Percentiles rank a stretch among this genome's conserved stretches.
Evolutionary conservation across 2,888 invertebrate genomes (phyloP).

Genomic region (Chymomyza amoena): DNA sequence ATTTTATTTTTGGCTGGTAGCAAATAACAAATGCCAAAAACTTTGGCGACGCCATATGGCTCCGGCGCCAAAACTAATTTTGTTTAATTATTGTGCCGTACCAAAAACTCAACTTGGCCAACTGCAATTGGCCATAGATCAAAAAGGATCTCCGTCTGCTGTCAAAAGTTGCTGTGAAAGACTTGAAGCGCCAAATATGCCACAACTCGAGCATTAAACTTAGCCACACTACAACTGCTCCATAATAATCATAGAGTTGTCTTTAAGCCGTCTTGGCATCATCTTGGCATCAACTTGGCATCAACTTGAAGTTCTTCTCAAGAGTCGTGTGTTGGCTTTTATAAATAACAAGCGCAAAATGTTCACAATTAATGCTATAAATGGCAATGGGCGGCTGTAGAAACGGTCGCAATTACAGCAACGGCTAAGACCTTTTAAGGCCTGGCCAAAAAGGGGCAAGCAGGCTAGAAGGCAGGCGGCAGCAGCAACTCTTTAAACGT

Average conservation of each 20-base stretch:
- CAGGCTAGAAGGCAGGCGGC: background rate
- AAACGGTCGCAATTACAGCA: background rate
- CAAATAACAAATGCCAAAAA: background rate
- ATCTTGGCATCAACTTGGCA: background rate
- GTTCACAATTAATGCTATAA: constrained; percentile 68
- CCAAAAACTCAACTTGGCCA: background rate
- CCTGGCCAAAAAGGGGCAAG: constrained; percentile 9
- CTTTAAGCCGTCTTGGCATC: background rate
- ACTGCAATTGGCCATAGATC: background rate
- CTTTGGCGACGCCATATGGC: background rate
- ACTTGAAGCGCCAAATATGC: background rate
- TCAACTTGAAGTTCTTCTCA: background rate
- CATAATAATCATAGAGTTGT: background rate
- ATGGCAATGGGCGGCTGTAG: constrained; percentile 39
- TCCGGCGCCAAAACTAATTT: background rate
- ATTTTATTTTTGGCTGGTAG: background rate
- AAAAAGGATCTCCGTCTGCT: background rate
- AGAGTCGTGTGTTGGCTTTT: constrained; percentile 48
- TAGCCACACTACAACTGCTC: background rate
- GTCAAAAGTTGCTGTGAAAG: background rate
- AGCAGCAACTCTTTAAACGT: constrained; percentile 61
- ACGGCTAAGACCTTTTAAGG: constrained; percentile 56
- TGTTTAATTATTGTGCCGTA: background rate
- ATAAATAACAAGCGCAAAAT: constrained; percentile 67
- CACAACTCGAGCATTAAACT: background rate